A percentile compares a stretch with the other conserved stretches of the same genome.
Conservation (phyloP, 2,797 vertebrate genomes). For the Pipistrellus pygmaeus region DNA sequence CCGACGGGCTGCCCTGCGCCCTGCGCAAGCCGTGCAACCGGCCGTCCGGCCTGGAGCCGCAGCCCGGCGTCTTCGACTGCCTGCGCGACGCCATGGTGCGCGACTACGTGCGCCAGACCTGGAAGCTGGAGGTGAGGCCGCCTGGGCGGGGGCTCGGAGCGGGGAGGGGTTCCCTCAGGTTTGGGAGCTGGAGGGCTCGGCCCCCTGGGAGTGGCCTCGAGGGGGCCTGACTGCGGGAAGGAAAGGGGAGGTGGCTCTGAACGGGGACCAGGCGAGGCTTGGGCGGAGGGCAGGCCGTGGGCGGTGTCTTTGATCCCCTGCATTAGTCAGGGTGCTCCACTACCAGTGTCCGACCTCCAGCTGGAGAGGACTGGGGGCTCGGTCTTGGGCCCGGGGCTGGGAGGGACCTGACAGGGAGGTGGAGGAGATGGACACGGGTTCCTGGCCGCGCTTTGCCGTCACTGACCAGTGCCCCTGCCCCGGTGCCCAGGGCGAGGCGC, state of each 20-base stretch:
- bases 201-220: neutral
- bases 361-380: neutral
- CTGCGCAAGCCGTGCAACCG: constrained; percentile 95
- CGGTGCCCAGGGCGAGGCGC: constrained; percentile 92
- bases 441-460: rapidly evolving
- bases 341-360: neutral
- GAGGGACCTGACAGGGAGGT: neutral
- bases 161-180: constrained; percentile 85
- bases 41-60: constrained; percentile 88
- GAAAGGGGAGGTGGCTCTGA: neutral
- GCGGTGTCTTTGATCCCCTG: neutral
- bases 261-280: constrained; percentile 89
- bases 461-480: neutral
- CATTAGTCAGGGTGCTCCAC: too few species aligned
- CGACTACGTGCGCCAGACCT: constrained; percentile 95
- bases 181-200: constrained; percentile 92
- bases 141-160: too few species aligned
- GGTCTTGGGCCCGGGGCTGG: rapidly evolving
- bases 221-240: constrained; percentile 89
- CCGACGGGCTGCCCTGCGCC: constrained; percentile 93
- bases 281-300: neutral
- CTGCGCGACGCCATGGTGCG: constrained; percentile 96
- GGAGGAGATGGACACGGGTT: neutral
- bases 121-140: constrained; percentile 94
- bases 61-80: constrained; percentile 92